phyloP scores from a whole-genome alignment of 2,113 vertebrate genomes.

The Formicarius rufipectus region DNA sequence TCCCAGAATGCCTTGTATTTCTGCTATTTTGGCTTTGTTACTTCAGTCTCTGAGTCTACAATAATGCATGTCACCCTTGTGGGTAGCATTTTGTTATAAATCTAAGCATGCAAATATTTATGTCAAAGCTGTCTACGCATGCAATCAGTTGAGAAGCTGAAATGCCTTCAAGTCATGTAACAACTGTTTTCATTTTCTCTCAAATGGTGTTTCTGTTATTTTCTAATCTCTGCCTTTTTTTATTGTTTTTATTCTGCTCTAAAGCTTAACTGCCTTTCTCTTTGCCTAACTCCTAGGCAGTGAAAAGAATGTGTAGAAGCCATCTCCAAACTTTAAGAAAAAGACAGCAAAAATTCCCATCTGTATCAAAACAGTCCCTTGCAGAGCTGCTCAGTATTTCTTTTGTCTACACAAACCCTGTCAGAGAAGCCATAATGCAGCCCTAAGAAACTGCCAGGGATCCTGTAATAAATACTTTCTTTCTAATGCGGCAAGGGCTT shows the following conservation, averaged over 20 bases:
- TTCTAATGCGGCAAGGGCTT: background rate
- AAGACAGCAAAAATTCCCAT: background rate
- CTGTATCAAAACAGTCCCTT: slow-evolving; percentile 24
- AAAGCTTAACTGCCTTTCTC: background rate
- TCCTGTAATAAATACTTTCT: background rate
- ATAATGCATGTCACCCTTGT: background rate
- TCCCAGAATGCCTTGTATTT: background rate
- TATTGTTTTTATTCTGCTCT: slow-evolving; percentile 25
- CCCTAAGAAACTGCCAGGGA: background rate
- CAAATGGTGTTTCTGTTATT: slow-evolving; percentile 11
- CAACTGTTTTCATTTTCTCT: slow-evolving; percentile 54
- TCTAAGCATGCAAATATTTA: slow-evolving; percentile 36
- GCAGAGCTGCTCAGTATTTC: background rate
- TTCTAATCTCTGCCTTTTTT: slow-evolving; percentile 26
- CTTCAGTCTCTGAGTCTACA: background rate
- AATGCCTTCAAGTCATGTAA: slow-evolving; percentile 48
- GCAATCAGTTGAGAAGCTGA: slow-evolving; percentile 38
- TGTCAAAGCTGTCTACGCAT: slow-evolving; percentile 46
- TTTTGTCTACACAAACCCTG: background rate
- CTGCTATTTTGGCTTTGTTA: slow-evolving; percentile 15
- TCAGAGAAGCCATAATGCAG: background rate
- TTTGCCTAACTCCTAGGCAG: background rate
- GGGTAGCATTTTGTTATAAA: slow-evolving; percentile 24
- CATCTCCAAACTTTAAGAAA: slow-evolving; percentile 13
- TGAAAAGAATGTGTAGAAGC: slow-evolving; percentile 12